Conservation (phyloP, 2,797 vertebrate genomes). For the Columba guinea region DNA sequence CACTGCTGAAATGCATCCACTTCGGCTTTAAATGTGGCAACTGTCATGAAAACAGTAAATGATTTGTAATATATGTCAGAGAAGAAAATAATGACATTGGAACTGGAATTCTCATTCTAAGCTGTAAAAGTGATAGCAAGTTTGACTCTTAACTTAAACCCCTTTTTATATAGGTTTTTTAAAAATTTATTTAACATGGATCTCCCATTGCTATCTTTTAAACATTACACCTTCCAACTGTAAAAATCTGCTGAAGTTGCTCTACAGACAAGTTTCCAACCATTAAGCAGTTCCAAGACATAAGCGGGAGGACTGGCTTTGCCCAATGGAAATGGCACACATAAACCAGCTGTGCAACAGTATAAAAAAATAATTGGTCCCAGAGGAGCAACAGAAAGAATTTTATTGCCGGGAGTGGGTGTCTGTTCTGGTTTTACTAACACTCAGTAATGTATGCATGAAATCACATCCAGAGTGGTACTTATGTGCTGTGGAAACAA, state of each 20-base stretch:
- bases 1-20: neutral
- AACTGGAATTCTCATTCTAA: neutral
- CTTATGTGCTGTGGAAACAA: conserved; percentile 52
- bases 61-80: neutral
- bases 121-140: neutral
- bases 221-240: neutral
- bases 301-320: neutral
- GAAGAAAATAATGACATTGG: neutral
- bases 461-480: conserved; percentile 62
- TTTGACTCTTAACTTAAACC: neutral
- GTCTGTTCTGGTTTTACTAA: conserved; percentile 71
- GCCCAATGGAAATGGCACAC: conserved; percentile 63
- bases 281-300: conserved; percentile 36
- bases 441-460: conserved; percentile 58
- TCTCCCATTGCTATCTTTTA: conserved; percentile 5
- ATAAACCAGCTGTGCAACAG: conserved; percentile 66
- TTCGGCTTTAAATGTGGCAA: neutral
- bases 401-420: conserved; percentile 60
- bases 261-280: conserved; percentile 37
- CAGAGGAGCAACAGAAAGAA: conserved; percentile 47
- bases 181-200: neutral
- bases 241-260: conserved; percentile 45
- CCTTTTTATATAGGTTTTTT: neutral
- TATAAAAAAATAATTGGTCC: conserved; percentile 69
- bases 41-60: conserved; percentile 4